These are phyloP conservation scores for Muscidifurax raptorellus DNA, from an alignment of 1,140 invertebrate genomes.

Conservation along the genomic window DNA sequence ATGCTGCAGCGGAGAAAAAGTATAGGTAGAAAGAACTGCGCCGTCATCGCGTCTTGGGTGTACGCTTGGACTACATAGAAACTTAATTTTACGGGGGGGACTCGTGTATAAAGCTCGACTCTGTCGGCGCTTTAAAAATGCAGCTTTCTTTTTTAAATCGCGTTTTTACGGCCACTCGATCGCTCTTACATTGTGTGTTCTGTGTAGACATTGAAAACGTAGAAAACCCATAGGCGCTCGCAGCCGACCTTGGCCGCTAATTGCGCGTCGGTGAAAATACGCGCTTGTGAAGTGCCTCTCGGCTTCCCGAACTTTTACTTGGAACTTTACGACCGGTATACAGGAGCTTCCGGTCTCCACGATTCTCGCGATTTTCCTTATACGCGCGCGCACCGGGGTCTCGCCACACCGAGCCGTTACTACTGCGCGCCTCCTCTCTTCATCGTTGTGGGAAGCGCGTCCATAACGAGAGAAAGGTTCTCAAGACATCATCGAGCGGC, in stretches of 20 bases:
- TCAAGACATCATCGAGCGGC: background rate
- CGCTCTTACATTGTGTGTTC: too few species aligned
- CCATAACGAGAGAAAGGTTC: slow-evolving; percentile 4
- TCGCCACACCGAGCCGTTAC: background rate
- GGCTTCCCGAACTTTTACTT: background rate
- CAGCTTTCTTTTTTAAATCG: too few species aligned
- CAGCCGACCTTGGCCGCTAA: background rate
- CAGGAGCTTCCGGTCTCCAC: background rate
- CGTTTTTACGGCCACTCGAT: too few species aligned
- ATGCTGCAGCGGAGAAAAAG: background rate
- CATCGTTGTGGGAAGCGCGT: background rate
- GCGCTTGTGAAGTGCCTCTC: background rate
- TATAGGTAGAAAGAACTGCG: background rate
- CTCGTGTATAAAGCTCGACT: too few species aligned
- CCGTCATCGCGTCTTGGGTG: background rate
- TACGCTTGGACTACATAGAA: background rate
- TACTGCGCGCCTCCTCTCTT: background rate
- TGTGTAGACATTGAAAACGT: too few species aligned
- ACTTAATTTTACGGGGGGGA: too few species aligned
- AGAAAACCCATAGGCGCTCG: too few species aligned
- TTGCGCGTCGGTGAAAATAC: background rate
- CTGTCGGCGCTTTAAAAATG: too few species aligned
- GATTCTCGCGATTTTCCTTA: background rate
- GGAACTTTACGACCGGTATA: background rate
- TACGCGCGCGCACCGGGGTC: background rate